Base-by-base conservation (phyloP, 2,113 vertebrate species). In the Castor canadensis region DNA sequence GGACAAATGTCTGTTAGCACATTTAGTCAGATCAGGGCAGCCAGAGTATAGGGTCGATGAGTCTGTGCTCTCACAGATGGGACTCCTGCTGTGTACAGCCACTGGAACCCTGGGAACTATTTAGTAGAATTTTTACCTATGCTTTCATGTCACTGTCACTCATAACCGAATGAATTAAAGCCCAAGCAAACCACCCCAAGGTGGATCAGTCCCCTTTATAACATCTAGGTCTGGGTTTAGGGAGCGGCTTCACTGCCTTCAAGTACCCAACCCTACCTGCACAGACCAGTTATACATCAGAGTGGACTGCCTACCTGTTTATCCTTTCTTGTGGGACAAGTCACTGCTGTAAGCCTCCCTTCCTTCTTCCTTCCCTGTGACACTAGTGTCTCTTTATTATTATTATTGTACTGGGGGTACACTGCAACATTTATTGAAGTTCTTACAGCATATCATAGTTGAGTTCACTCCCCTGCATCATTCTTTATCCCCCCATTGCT, bases 31-130 rank as follows among this genome's bases (percentile, higher is more conserved):
- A 1, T 40, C 9, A 17, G 49, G 58, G 47, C 24, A 38, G 22
- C n/a, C 2, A 32, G 40, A 84, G 52, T 45, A 32, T 20, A 73
- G 67, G 89, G 82, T 52, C 60, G 30, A 30, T 30, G 26, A 26
- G 52, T 83, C 30, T 90, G 52, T 12, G 17, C 1, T 32, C 19
- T 52, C 6, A 9, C 1, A 6, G 15, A 38, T 0, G n/a, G 24
- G 52, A 22, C 0, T 28, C 12, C 1, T 1, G 54, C 20, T 9
- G n/a, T n/a, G n/a, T n/a, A 5, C n/a, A 5, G 16, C 6, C 4
- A 0, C 17, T 7, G 11, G 13, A 40, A 45, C 20, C 9, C 5
- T 13, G 5, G 2, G 2, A 19, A 24, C 9, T 52, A 16, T 16
- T 69, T 30, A 38, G 7, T 49, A 26, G 43, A 62, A 62, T 43